phyloP scores from a whole-genome alignment of 2,113 vertebrate species.

The Sphaerodactylus townsendi region DNA sequence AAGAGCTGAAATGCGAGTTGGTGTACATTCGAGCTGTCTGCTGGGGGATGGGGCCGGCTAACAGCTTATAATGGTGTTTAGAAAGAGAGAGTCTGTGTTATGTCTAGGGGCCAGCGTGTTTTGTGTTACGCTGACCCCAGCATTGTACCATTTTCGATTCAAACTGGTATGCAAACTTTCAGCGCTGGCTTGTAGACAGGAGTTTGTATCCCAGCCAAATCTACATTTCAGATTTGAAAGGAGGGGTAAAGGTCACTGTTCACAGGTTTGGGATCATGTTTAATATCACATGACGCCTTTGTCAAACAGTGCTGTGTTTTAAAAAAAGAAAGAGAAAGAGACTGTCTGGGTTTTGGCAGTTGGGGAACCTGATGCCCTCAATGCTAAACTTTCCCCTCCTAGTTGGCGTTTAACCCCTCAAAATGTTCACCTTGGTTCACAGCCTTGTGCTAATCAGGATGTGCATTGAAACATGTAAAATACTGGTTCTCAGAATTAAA shows the following conservation, averaged over 20 bases:
- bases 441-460: conserved; percentile 50
- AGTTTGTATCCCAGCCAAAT: conserved; percentile 75
- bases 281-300: conserved; percentile 86
- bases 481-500: background rate
- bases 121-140: conserved; percentile 81
- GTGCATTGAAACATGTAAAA: background rate
- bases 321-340: background rate
- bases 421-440: conserved; percentile 39
- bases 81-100: conserved; percentile 86
- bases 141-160: conserved; percentile 70
- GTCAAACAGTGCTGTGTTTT: conserved; percentile 73
- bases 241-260: conserved; percentile 81
- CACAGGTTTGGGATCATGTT: conserved; percentile 79
- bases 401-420: conserved; percentile 14
- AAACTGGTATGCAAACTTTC: conserved; percentile 60
- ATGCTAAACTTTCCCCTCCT: conserved; percentile 18
- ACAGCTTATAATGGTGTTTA: conserved; percentile 63
- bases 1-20: conserved; percentile 45
- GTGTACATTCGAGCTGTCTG: conserved; percentile 40
- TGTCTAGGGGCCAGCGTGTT: conserved; percentile 81
- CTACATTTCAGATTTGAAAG: conserved; percentile 75
- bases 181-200: conserved; percentile 61
- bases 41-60: conserved; percentile 52
- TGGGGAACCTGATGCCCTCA: conserved; percentile 32
- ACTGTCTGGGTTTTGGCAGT: conserved; percentile 67